Base-by-base conservation (phyloP, 2,797 vertebrate species). In the Sebastes taczanowskii region DNA sequence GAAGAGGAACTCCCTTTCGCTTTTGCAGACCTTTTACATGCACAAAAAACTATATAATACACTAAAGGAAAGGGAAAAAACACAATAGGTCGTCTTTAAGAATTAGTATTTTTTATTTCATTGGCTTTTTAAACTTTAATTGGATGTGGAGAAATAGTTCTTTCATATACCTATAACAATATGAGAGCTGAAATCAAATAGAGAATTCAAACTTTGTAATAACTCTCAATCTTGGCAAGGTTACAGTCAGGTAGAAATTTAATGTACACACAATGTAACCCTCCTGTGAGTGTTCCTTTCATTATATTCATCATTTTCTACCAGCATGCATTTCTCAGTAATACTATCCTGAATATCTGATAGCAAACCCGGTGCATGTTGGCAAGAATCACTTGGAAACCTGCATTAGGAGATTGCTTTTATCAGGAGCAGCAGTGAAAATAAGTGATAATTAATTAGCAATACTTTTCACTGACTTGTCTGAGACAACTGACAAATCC, bases 391-490 rank as follows among this genome's bases (percentile, higher is more conserved):
- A 7, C 60, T 62, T 27, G 38, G 35, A 82, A 69, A 74, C 55
- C 22, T 82, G 63, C 22, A 61, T 65, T 59, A 69, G 34, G 11
- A 56, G 29, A 73, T 64, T 56, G 20, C n/a, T 53, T 78, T 84
- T 52, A 76, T 84, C 32, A 71, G 49, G 66, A 71, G 35, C 52
- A 74, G 71, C 53, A 35, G 4, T 53, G 35, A 81, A 78, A 86
- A 87, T 68, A 63, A 80, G 61, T 63, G 74, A 11, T 81, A 78
- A 83, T 82, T 84, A 73, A 89, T 87, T 83, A 77, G 52, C 53
- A 58, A 23, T 81, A 77, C 56, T 84, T 84, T 82, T 78, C 60
- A 68, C 32, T 2, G 66, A 77, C 61, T 52, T 69, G 75, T 75
- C 32, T 78, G 55, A 85, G 66, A 76, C 83, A 79, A 70, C 46